A percentile compares a stretch with the other conserved stretches of the same genome.
Evolutionary conservation across 1,140 invertebrate species (phyloP).

Genomic region (Neodiprion lecontei): DNA sequence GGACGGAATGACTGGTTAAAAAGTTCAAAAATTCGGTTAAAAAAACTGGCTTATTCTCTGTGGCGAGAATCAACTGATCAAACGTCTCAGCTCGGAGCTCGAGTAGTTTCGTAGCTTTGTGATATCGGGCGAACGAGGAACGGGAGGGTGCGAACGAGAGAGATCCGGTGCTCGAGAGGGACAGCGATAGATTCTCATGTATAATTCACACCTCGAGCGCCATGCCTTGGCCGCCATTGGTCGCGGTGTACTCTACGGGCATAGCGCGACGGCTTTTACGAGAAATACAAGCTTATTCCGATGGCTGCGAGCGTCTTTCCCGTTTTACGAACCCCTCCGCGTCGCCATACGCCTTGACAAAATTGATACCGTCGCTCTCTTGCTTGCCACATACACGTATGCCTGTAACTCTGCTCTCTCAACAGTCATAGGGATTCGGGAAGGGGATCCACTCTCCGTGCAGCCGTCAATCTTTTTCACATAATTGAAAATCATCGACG

Average conservation of each 20-base stretch:
- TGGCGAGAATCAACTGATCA: too few relatives aligned
- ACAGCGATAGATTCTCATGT: slow-evolving; percentile 55
- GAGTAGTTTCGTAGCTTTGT: slow-evolving; percentile 16
- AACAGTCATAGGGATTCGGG: too few relatives aligned
- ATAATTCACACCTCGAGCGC: slow-evolving; percentile 62
- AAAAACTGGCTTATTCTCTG: too few relatives aligned
- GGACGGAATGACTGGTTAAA: too few relatives aligned
- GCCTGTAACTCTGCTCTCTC: too few relatives aligned
- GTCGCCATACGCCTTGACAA: not conserved
- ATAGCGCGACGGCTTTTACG: slow-evolving; percentile 47
- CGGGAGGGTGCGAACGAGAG: slow-evolving; percentile 10
- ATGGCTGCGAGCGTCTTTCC: slow-evolving; percentile 9
- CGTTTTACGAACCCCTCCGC: not conserved
- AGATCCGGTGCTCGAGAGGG: slow-evolving; percentile 26
- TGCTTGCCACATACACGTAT: too few relatives aligned
- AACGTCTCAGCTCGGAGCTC: not conserved
- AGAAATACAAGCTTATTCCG: slow-evolving; percentile 19
- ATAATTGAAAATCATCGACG: too few relatives aligned
- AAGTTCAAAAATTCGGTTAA: too few relatives aligned
- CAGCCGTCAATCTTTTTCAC: too few relatives aligned
- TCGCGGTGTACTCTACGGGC: slow-evolving; percentile 36
- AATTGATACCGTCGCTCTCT: not conserved
- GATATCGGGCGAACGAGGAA: slow-evolving; percentile 31
- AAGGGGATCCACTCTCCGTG: too few relatives aligned
- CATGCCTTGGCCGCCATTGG: slow-evolving; percentile 57